Percentiles rank a stretch among this genome's conserved stretches.
These are phyloP conservation scores for Apogon hyalosoma DNA, from an alignment of 2,797 vertebrate species.

Conservation along the genomic window DNA sequence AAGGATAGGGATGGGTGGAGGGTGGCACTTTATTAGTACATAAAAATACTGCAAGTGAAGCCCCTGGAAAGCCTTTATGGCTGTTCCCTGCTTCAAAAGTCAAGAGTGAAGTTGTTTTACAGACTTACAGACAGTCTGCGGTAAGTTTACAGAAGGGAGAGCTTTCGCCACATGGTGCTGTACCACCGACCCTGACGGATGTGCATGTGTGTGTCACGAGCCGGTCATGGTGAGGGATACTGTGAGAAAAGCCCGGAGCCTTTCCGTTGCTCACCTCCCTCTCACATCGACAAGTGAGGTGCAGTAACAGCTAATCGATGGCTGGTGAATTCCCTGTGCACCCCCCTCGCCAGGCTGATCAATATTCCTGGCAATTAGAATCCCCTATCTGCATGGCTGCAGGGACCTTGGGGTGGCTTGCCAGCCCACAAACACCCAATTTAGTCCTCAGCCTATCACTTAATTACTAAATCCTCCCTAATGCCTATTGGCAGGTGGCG, in stretches of 20 bases:
- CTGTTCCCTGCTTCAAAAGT: neutral
- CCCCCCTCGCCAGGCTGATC: conserved; percentile 81
- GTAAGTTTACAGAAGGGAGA: conserved; percentile 11
- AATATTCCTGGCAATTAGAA: conserved; percentile 90
- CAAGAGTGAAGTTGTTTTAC: conserved; percentile 6
- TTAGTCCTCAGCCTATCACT: conserved; percentile 89
- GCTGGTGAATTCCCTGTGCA: conserved; percentile 80
- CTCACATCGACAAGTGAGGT: conserved; percentile 81
- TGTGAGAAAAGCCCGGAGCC: conserved; percentile 73
- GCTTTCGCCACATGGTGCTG: conserved; percentile 57
- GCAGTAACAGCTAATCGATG: conserved; percentile 89
- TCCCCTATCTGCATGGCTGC: conserved; percentile 89
- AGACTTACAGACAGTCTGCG: neutral
- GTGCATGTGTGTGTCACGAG: conserved; percentile 44
- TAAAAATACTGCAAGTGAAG: conserved; percentile 2
- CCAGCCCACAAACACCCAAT: conserved; percentile 88
- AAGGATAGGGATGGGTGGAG: neutral
- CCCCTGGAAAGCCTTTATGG: neutral
- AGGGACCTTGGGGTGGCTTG: conserved; percentile 82
- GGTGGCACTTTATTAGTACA: conserved; percentile 11
- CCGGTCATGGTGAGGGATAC: conserved; percentile 50
- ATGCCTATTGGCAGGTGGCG: conserved; percentile 87
- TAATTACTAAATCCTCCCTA: conserved; percentile 89
- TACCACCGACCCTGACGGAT: conserved; percentile 58
- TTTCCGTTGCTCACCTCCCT: conserved; percentile 74